Conservation (phyloP, 2,797 vertebrate species). For the Heterohyrax brucei region DNA sequence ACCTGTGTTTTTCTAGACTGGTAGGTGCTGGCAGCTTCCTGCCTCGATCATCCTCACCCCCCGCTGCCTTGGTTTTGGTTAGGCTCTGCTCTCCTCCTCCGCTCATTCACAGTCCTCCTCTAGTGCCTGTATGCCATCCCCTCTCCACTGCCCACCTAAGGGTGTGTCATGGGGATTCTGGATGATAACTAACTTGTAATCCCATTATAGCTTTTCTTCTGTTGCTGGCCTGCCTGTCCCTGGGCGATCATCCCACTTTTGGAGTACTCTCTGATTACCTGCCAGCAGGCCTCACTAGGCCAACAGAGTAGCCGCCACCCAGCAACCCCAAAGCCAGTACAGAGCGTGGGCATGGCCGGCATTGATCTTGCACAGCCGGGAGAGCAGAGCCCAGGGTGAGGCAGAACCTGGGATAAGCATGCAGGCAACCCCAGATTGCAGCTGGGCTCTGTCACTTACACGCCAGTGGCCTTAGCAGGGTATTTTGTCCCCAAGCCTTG, state of each 20-base stretch:
- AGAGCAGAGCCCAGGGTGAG: not conserved
- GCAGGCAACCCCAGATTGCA: not conserved
- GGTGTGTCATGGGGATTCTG: not conserved
- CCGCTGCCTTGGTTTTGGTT: constrained; percentile 4
- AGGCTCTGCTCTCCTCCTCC: not conserved
- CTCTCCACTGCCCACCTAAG: not conserved
- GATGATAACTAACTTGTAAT: constrained; percentile 32
- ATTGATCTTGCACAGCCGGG: not conserved
- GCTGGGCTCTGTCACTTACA: not conserved
- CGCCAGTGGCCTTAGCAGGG: not conserved
- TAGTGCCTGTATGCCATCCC: not conserved
- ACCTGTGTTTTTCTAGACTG: not conserved
- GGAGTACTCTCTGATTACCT: not conserved
- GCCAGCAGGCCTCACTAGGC: not conserved
- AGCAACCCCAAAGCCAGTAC: not conserved
- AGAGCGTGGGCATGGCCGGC: not conserved
- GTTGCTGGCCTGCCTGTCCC: not conserved
- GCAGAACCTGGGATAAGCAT: not conserved
- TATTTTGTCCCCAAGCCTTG: not conserved
- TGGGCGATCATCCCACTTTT: not conserved
- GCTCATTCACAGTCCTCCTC: not conserved
- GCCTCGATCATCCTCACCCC: not conserved
- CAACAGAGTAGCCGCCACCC: constrained; percentile 11
- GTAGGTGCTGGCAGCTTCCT: not conserved
- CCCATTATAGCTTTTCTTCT: constrained; percentile 34